Base-by-base conservation (phyloP, 2,113 vertebrate genomes). In the Saccopteryx bilineata region DNA sequence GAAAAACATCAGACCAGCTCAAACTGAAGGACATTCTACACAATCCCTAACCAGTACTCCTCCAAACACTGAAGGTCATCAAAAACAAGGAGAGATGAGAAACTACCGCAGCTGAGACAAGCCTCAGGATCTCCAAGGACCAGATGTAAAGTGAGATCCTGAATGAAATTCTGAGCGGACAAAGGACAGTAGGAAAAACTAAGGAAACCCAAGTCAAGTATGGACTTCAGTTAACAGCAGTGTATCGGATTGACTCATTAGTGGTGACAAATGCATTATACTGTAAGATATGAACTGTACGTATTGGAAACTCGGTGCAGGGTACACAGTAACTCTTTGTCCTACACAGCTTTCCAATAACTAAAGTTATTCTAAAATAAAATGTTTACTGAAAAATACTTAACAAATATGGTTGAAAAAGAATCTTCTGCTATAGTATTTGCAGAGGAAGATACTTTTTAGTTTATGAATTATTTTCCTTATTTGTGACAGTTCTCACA, bases 401-500 rank as follows among this genome's bases (percentile, higher is more conserved):
- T 81, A 75, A 66, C 2, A 31, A 9, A 72, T 69, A 33, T 5
- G 88, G 39, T 71, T 94, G 82, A 58, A 72, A 93, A 93, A 58
- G 24, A 10, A 83, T 97, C 46, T 94, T 74, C 86, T 72, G 31
- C 76, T 80, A 90, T 56, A 90, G 85, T 91, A 87, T 93, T 97
- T 92, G 92, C 95, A 98, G 96, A 97, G 79, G 68, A 95, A 96
- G 82, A 98, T 96, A 92, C 92, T 96, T 93, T 97, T 98, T 94
- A 93, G 91, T 97, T 98, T 97, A 96, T 89, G 89, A 97, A 97
- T 97, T 97, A 96, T 98, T 98, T 89, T 13, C 98, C 98, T 98
- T 98, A 98, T 98, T 99, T 95, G 98, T 98, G 97, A 97, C 97
- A 98, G 97, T 98, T 98, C 97, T 98, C 98, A 98, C 98, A 99